Evolutionary conservation across 2,888 invertebrate genomes (phyloP).

Genomic region (Hypsopygia costalis): DNA sequence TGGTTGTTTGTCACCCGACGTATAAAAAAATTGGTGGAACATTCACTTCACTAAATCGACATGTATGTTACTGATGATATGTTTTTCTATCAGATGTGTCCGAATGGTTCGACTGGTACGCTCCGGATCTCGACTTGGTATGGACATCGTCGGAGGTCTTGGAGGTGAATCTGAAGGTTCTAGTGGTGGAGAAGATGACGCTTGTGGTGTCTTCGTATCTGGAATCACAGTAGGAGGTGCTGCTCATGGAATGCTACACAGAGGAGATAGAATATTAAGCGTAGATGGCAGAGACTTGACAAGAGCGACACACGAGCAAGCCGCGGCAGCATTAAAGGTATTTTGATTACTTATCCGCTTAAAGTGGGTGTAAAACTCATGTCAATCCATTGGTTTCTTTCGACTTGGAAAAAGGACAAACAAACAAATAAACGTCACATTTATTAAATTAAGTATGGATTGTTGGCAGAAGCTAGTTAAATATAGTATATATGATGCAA

Average conservation of each 20-base stretch:
- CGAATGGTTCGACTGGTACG: constrained; percentile 72
- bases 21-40: no score
- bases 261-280: constrained; percentile 87
- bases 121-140: constrained; percentile 71
- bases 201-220: constrained; percentile 73
- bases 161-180: constrained; percentile 60
- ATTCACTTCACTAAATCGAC: no score
- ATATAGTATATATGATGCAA: no score
- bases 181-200: constrained; percentile 51
- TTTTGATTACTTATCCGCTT: neutral
- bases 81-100: constrained; percentile 48
- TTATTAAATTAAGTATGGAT: no score
- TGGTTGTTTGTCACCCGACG: no score
- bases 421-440: no score
- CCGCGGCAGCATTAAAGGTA: constrained; percentile 84
- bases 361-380: no score
- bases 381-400: no score
- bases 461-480: no score
- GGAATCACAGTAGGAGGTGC: constrained; percentile 67
- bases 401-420: no score
- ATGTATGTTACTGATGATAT: no score
- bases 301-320: constrained; percentile 88
- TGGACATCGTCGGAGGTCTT: constrained; percentile 75
- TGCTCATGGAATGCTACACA: constrained; percentile 77
- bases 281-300: constrained; percentile 88